These are phyloP conservation scores for Archivesica marissinica DNA, from an alignment of 1,140 invertebrate species.

Conservation along the genomic window DNA sequence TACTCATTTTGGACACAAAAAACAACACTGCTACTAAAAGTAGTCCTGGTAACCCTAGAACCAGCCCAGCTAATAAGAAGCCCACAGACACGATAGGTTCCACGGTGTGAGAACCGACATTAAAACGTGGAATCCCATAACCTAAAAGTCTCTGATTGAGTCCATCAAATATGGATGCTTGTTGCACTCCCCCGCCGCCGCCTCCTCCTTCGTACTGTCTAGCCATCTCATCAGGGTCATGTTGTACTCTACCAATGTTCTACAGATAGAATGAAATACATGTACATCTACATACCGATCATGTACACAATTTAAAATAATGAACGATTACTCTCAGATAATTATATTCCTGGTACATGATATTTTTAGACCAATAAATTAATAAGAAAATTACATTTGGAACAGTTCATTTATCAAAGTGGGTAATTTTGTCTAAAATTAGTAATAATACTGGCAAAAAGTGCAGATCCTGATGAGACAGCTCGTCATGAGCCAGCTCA, in stretches of 20 bases:
- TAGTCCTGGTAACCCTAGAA: conserved; percentile 75
- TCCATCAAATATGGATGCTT: conserved; percentile 70
- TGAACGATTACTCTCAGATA: too few relatives aligned
- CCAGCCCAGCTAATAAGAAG: conserved; percentile 69
- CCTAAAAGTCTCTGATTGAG: conserved; percentile 73
- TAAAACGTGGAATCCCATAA: conserved; percentile 71
- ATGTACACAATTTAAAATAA: too few relatives aligned
- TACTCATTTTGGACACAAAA: conserved; percentile 69
- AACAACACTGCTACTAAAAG: conserved; percentile 74
- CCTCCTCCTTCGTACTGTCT: conserved; percentile 30
- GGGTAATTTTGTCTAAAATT: too few relatives aligned
- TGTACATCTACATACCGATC: too few relatives aligned
- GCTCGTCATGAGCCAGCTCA: too few relatives aligned
- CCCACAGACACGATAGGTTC: conserved; percentile 76
- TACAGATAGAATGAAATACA: conserved; percentile 24
- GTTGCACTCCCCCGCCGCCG: conserved; percentile 55
- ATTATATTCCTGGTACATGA: too few relatives aligned
- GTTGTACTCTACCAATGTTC: conserved; percentile 48
- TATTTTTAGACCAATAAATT: too few relatives aligned
- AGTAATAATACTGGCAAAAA: too few relatives aligned
- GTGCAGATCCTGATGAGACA: too few relatives aligned
- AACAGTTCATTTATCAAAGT: too few relatives aligned
- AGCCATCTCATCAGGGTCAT: conserved; percentile 48
- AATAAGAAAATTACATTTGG: too few relatives aligned
- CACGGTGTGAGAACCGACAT: conserved; percentile 68